Evolutionary conservation across 2,797 vertebrate species (phyloP), one percentile per base, ranked within the genome.

Genomic region (Phoebastria nigripes): DNA sequence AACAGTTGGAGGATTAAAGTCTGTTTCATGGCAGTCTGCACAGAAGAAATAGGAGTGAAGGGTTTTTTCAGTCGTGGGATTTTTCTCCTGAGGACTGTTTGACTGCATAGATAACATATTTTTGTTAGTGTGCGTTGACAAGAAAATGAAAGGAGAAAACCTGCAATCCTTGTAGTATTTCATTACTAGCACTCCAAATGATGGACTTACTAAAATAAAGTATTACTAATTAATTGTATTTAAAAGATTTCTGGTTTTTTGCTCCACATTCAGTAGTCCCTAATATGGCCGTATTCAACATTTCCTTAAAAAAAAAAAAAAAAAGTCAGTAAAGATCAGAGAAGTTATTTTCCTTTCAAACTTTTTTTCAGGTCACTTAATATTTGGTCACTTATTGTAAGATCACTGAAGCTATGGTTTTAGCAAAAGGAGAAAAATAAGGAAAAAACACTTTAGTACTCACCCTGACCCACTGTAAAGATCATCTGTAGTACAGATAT

Each of bases 1-100:
- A 80, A 55, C 81, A 80, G 71, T 85, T 92, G 49, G 31, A 91
- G 69, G 52, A 89, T 93, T 94, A 82, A 93, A 92, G 63, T 73
- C 74, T 89, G 59, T 54, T 92, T 67, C 73, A 29, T 93, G 70
- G 62, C 51, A 69, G 33, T 74, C 70, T 89, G 85, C 47, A 71
- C 26, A 87, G 67, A 80, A 78, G 71, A 89, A 95, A 67, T 33
- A 77, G 74, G 35, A 90, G 11, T 46, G 55, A 80, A 70, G 28
- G 25, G 4, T 20, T n/a, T 91, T 89, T 92, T 74, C 51, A 49
- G 28, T 44, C 5, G 0, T 73, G 61, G n/a, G 25, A 31, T 73
- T 94, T 94, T 94, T 82, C 46, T 95, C n/a, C 15, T 11, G 47
- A 67, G 65, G 41, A 49, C 67, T 76, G 29, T 58, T 91, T 39